Conservation (phyloP, 2,113 vertebrate species). For the Hymenochirus boettgeri region DNA sequence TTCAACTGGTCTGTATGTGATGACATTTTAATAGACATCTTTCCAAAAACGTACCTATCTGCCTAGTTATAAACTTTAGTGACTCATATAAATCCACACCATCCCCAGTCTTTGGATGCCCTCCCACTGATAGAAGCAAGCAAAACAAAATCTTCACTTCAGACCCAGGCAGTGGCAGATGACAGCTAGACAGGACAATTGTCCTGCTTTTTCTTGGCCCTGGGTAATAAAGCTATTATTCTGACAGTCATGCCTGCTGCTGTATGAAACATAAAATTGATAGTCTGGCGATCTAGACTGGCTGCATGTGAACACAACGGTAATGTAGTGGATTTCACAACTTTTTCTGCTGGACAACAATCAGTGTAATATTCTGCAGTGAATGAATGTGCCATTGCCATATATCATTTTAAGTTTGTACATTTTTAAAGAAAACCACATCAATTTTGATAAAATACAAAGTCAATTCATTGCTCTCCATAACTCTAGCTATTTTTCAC, state of each 20-base stretch:
- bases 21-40: conserved; percentile 2
- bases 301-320: neutral
- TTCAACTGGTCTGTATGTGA: neutral
- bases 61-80: neutral
- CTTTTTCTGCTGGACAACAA: neutral
- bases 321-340: neutral
- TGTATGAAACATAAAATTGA: neutral
- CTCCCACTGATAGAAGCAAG: neutral
- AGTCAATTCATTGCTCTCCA: too few species aligned
- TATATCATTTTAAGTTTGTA: neutral
- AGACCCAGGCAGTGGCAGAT: conserved; percentile 12
- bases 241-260: neutral
- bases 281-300: neutral
- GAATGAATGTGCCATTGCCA: neutral
- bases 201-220: conserved; percentile 7
- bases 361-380: neutral
- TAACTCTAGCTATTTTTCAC: too few species aligned
- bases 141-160: conserved; percentile 12
- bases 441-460: too few species aligned
- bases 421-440: neutral
- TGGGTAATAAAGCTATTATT: conserved; percentile 16
- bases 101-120: neutral
- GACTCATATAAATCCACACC: neutral
- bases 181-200: conserved; percentile 20
- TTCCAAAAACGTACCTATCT: neutral